These are phyloP conservation scores for Merops nubicus DNA, from an alignment of 2,113 vertebrate species.

Conservation along the genomic window DNA sequence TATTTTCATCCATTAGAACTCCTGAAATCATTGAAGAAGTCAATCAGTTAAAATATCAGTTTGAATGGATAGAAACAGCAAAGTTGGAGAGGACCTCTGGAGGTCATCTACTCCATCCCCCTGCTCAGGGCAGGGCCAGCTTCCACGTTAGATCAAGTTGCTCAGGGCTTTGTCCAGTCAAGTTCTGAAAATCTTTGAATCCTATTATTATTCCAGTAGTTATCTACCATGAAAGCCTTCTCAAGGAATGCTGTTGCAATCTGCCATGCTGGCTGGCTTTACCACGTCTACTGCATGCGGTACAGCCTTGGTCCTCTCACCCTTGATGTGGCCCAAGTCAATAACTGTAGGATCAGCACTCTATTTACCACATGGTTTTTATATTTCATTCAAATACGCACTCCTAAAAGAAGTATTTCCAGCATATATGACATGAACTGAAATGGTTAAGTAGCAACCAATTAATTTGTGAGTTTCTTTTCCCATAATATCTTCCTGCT, in stretches of 20 bases:
- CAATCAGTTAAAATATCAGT: not conserved
- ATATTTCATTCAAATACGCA: not conserved
- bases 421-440: not conserved
- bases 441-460: not conserved
- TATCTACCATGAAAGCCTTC: not conserved
- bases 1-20: not conserved
- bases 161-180: not conserved
- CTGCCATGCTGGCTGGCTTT: not conserved
- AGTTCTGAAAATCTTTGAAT: not conserved
- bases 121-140: not conserved
- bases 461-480: not conserved
- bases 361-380: rapidly evolving
- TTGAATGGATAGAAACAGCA: not conserved
- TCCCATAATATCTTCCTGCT: not conserved
- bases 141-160: not conserved
- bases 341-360: not conserved
- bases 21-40: not conserved
- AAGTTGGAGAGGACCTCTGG: not conserved
- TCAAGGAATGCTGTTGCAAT: not conserved
- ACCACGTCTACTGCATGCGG: not conserved
- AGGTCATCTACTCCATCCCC: not conserved
- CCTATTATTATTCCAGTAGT: not conserved
- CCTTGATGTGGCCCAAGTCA: not conserved
- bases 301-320: not conserved
- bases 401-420: not conserved